These are phyloP conservation scores for Cryptomyrus ogoouensis DNA, from an alignment of 2,113 vertebrate species.

Conservation along the genomic window DNA sequence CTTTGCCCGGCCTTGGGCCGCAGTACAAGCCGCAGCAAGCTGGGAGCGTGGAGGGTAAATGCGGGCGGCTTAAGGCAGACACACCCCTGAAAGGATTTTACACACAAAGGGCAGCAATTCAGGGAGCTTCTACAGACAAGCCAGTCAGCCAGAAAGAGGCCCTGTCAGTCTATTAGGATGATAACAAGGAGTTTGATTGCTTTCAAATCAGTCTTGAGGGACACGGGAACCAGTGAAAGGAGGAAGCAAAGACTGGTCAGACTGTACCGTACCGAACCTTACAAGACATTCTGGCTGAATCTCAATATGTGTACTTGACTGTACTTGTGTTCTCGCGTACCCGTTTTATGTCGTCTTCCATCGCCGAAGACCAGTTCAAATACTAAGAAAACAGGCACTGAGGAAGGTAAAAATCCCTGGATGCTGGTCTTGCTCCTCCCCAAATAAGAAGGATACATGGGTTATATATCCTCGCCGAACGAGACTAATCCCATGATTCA, in stretches of 20 bases:
- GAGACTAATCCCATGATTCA: background rate
- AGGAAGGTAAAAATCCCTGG: background rate
- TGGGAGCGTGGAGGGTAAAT: background rate
- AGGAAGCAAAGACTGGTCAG: background rate
- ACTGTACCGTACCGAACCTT: background rate
- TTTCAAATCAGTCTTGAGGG: constrained; percentile 13
- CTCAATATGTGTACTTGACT: background rate
- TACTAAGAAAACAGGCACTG: background rate
- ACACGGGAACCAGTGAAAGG: background rate
- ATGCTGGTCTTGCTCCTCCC: background rate
- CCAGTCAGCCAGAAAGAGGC: background rate
- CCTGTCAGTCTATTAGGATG: constrained; percentile 5
- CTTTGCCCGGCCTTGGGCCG: background rate
- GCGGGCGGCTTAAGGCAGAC: background rate
- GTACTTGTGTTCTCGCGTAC: background rate
- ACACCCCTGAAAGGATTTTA: background rate
- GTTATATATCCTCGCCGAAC: background rate
- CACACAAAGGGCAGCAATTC: background rate
- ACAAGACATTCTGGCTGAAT: background rate
- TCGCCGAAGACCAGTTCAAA: background rate
- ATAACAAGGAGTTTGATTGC: constrained; percentile 9
- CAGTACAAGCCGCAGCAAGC: background rate
- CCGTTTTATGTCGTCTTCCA: background rate
- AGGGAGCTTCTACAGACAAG: background rate
- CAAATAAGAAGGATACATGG: background rate